Evolutionary conservation across 2,888 invertebrate species (phyloP), one percentile per base, ranked within the genome.

Genomic region (Blastobasis lacticolella): DNA sequence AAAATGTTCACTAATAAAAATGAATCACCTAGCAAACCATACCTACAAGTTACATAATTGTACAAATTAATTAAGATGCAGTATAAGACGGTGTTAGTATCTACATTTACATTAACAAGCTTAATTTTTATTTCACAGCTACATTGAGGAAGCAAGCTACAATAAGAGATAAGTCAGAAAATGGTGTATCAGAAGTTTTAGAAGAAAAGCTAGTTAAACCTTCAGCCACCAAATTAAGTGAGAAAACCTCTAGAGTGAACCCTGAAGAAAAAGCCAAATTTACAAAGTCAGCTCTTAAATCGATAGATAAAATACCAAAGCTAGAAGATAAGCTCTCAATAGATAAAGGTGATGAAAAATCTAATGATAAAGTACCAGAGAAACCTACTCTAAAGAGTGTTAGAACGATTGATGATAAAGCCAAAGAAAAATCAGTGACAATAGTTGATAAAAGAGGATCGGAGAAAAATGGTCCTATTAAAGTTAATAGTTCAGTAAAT

Each of bases 151-250:
- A 89, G 54, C 88, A 89, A 60, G 50, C 86, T 0, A 86, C 88
- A n/a, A 69, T 88, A 54, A 81, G 73, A 64, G 86, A 85, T 10
- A 86, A 81, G 65, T 8, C 74, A 50, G 81, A 82, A 73, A 86
- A 87, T 63, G 86, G 85, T 43, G 70, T 74, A 3, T 61, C 78
- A 10, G 75, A 77, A 50, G 67, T 78, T 1, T 67, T 69, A 44
- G 85, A 87, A 70, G 87, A 84, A 53, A 87, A 81, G 57, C 67
- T 81, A 41, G 73, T 86, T 0, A 88, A 86, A 50, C 86, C 87
- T 23, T 83, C 88, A 51, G 77, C 76, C 50, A 80, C 81, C 0
- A 87, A 84, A 56, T 75, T 71, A 59, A 78, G 75, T 0, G 85
- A 86, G 36, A 81, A 78, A 61, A 60, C 72, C 8, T 23, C 23